Percentiles rank a stretch among this genome's conserved stretches.
Evolutionary conservation across 2,888 invertebrate genomes (phyloP).

Genomic region (Dynastes tityus): DNA sequence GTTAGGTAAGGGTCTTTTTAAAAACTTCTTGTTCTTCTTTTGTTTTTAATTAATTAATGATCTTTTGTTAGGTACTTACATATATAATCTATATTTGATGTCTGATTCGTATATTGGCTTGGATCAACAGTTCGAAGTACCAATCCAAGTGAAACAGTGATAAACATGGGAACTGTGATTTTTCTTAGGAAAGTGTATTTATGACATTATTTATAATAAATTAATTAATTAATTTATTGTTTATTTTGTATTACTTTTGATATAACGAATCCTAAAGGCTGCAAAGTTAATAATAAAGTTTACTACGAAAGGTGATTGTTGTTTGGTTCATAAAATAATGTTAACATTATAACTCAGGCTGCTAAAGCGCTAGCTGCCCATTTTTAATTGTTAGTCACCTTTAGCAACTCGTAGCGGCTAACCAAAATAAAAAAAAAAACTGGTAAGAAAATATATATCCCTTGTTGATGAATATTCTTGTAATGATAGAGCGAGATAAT

Average conservation of each 20-base stretch:
- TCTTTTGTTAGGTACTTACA: slow-evolving; percentile 77
- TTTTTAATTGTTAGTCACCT: too few species aligned
- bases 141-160: slow-evolving; percentile 54
- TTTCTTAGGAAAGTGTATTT: slow-evolving; percentile 24
- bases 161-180: slow-evolving; percentile 35
- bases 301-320: too few species aligned
- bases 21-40: slow-evolving; percentile 47
- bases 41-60: slow-evolving; percentile 17
- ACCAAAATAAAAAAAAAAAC: too few species aligned
- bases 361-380: too few species aligned
- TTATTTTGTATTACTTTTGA: background rate
- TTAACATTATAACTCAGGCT: too few species aligned
- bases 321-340: too few species aligned
- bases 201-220: slow-evolving; percentile 38
- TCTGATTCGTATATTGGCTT: slow-evolving; percentile 95
- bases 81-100: slow-evolving; percentile 87
- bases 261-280: background rate
- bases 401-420: too few species aligned
- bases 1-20: slow-evolving; percentile 67
- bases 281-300: too few species aligned
- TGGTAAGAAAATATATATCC: too few species aligned
- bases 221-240: slow-evolving; percentile 21
- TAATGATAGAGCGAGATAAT: too few species aligned
- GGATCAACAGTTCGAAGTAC: slow-evolving; percentile 85
- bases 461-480: too few species aligned